Percentiles rank a stretch among this genome's conserved stretches.
Conservation (phyloP, 2,113 vertebrate species). For the Pollimyrus isidori region DNA sequence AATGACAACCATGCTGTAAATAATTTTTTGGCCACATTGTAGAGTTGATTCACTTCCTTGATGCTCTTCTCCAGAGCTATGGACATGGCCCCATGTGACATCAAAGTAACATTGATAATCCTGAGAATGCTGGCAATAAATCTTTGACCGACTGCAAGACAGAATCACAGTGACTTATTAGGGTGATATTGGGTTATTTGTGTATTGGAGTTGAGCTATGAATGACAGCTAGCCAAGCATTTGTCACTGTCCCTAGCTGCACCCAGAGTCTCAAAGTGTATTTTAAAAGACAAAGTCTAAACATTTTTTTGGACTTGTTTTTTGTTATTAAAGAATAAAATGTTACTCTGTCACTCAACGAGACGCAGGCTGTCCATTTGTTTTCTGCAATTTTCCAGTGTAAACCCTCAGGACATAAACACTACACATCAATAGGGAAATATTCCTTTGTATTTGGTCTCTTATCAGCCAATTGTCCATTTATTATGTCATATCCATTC, state of each 20-base stretch:
- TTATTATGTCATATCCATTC: not conserved
- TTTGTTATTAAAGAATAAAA: conserved; percentile 37
- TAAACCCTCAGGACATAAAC: conserved; percentile 51
- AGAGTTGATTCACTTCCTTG: not conserved
- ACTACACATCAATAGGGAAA: conserved; percentile 59
- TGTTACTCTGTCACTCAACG: conserved; percentile 26
- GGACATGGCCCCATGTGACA: not conserved
- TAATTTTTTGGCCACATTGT: not conserved
- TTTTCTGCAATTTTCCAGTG: conserved; percentile 46
- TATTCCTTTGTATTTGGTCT: conserved; percentile 48
- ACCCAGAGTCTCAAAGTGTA: not conserved
- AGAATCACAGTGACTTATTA: not conserved
- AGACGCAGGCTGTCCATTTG: conserved; percentile 47
- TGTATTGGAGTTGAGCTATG: not conserved
- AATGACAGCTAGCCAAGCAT: not conserved
- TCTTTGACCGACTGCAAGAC: not conserved
- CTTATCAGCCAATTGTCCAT: conserved; percentile 3
- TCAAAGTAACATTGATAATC: not conserved
- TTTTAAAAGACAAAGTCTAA: not conserved
- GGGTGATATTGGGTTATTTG: not conserved
- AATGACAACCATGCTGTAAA: not conserved
- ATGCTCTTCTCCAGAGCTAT: not conserved
- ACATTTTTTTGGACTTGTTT: conserved; percentile 31
- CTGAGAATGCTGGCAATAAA: not conserved
- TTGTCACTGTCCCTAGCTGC: not conserved